phyloP scores from a whole-genome alignment of 2,113 vertebrate genomes.

The Machaerirhynchus nigripectus region DNA sequence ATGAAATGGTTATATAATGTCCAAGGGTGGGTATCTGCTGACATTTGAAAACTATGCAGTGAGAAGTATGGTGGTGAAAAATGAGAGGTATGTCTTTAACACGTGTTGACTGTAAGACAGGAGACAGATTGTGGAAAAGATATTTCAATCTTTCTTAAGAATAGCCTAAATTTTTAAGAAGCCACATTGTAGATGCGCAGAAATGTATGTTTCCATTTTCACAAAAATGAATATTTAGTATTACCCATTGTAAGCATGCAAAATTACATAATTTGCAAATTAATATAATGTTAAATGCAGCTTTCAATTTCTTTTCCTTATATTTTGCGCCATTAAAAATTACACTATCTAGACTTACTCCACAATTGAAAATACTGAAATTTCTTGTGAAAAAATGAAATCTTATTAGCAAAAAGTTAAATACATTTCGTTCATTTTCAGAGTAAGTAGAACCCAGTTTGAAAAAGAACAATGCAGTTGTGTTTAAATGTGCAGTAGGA shows the following conservation, averaged over 20 bases:
- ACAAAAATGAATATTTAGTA: neutral
- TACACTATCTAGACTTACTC: neutral
- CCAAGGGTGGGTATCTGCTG: conserved; percentile 36
- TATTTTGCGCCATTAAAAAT: neutral
- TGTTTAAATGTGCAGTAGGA: neutral
- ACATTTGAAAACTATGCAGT: conserved; percentile 50
- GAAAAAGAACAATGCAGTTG: neutral
- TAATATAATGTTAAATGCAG: neutral
- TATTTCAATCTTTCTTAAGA: conserved; percentile 38
- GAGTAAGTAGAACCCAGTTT: neutral
- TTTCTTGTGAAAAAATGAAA: neutral
- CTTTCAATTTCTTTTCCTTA: neutral
- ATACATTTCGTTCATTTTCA: neutral
- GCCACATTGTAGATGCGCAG: neutral
- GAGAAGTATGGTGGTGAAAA: conserved; percentile 43
- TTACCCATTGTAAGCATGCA: neutral
- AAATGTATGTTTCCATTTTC: neutral
- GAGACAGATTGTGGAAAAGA: conserved; percentile 40
- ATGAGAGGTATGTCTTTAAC: conserved; percentile 28
- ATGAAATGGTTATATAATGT: conserved; percentile 58
- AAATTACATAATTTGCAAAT: neutral
- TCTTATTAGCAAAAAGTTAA: neutral
- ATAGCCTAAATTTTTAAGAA: neutral
- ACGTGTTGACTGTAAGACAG: conserved; percentile 27
- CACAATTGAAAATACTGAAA: neutral